These are phyloP conservation scores for Thryonomys swinderianus DNA, from an alignment of 2,113 vertebrate species.

Conservation along the genomic window DNA sequence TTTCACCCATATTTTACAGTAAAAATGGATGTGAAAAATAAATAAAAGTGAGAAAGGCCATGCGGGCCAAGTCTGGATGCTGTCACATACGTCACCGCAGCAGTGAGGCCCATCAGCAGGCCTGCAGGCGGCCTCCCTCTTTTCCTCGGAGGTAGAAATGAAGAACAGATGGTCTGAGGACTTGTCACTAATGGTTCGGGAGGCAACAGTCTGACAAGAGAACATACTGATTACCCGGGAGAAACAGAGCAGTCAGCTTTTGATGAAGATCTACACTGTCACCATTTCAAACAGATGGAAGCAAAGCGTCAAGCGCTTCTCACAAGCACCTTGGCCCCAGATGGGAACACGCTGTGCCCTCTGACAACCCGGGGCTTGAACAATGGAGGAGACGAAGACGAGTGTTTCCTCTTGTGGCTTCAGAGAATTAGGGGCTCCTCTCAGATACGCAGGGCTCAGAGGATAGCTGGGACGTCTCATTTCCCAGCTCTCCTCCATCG, in stretches of 20 bases:
- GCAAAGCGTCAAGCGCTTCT: neutral
- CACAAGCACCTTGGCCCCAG: neutral
- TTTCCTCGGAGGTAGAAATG: neutral
- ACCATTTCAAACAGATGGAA: neutral
- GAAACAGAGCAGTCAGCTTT: neutral
- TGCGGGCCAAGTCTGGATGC: neutral
- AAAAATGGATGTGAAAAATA: neutral
- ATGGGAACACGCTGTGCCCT: accelerated
- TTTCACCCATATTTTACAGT: neutral
- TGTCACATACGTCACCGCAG: accelerated
- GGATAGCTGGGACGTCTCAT: neutral
- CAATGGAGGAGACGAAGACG: neutral
- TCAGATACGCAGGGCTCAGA: neutral
- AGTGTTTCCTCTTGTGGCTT: neutral
- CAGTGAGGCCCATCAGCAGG: neutral
- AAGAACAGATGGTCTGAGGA: neutral
- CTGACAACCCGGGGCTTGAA: neutral
- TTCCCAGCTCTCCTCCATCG: neutral
- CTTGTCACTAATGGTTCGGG: neutral
- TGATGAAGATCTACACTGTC: neutral
- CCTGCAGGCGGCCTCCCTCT: neutral
- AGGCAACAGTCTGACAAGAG: neutral
- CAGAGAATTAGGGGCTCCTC: neutral
- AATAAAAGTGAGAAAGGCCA: neutral
- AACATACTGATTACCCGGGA: neutral